These are phyloP conservation scores for Hycleus phaleratus DNA, from an alignment of 1,140 invertebrate genomes.

Conservation along the genomic window DNA sequence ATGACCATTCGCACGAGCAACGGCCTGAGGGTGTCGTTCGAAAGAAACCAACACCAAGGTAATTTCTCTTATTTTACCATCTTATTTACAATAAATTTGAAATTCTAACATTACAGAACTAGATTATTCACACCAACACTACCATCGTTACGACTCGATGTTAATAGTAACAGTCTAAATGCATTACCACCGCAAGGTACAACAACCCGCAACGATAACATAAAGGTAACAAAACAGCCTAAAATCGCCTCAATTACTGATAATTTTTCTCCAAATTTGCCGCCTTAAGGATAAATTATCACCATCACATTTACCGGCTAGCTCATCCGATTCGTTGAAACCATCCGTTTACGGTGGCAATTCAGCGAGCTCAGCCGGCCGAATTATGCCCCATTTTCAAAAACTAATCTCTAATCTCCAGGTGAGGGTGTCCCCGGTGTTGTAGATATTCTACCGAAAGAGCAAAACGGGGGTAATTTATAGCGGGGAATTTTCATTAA, in stretches of 20 bases:
- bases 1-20: constrained; percentile 58
- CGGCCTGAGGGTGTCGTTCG: constrained; percentile 41
- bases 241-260: too few relatives aligned
- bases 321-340: constrained; percentile 32
- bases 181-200: constrained; percentile 30
- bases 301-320: constrained; percentile 31
- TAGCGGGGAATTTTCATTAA: too few relatives aligned
- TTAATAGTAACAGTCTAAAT: constrained; percentile 22
- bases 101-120: constrained; percentile 16
- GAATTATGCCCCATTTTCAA: constrained; percentile 59
- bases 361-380: constrained; percentile 52
- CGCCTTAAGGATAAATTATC: constrained; percentile 31
- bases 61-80: too few relatives aligned
- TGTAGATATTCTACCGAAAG: too few relatives aligned
- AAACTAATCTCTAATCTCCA: constrained; percentile 60
- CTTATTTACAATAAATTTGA: too few relatives aligned
- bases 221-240: neutral
- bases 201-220: constrained; percentile 27
- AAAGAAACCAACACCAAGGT: constrained; percentile 40
- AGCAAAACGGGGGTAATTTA: too few relatives aligned
- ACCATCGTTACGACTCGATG: constrained; percentile 25
- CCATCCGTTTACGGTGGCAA: constrained; percentile 28
- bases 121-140: constrained; percentile 29
- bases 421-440: constrained; percentile 47
- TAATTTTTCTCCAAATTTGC: constrained; percentile 7